phyloP scores from a whole-genome alignment of 2,888 invertebrate genomes.

The Pterostichus madidus region DNA sequence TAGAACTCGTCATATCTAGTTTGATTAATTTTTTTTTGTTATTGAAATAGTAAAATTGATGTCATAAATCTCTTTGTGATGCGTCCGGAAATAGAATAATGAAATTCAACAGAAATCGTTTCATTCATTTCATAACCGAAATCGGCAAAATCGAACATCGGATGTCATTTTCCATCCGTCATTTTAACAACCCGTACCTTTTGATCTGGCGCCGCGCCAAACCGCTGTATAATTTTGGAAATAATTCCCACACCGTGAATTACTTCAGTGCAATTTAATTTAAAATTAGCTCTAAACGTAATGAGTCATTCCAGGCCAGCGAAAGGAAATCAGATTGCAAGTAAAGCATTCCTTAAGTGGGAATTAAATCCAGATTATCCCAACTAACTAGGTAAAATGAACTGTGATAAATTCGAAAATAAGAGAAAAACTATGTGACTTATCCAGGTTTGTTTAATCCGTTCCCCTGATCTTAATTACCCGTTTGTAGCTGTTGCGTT shows the following conservation, averaged over 20 bases:
- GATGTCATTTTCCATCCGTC: background rate
- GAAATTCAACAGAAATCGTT: slow-evolving; percentile 1
- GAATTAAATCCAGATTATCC: slow-evolving; percentile 59
- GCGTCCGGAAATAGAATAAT: background rate
- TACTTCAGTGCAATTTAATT: slow-evolving; percentile 39
- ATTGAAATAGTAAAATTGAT: background rate
- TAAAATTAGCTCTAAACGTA: slow-evolving; percentile 46
- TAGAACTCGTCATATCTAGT: too few species aligned
- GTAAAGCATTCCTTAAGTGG: slow-evolving; percentile 51
- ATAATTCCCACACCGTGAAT: slow-evolving; percentile 45
- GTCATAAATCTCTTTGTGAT: background rate
- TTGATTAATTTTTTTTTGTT: background rate
- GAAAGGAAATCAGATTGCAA: slow-evolving; percentile 59
- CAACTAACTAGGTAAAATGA: slow-evolving; percentile 52
- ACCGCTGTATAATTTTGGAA: slow-evolving; percentile 50
- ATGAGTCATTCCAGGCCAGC: slow-evolving; percentile 42
- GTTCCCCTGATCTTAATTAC: slow-evolving; percentile 41
- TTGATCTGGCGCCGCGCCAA: slow-evolving; percentile 38
- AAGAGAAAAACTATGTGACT: slow-evolving; percentile 43
- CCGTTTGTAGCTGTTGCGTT: slow-evolving; percentile 11
- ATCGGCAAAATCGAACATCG: too few species aligned
- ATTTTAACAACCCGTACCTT: slow-evolving; percentile 13
- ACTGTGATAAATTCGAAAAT: slow-evolving; percentile 48
- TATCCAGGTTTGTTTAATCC: slow-evolving; percentile 54
- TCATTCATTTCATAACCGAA: background rate